phyloP scores from a whole-genome alignment of 2,888 invertebrate species.

The Pachycephus smyrnensis region DNA sequence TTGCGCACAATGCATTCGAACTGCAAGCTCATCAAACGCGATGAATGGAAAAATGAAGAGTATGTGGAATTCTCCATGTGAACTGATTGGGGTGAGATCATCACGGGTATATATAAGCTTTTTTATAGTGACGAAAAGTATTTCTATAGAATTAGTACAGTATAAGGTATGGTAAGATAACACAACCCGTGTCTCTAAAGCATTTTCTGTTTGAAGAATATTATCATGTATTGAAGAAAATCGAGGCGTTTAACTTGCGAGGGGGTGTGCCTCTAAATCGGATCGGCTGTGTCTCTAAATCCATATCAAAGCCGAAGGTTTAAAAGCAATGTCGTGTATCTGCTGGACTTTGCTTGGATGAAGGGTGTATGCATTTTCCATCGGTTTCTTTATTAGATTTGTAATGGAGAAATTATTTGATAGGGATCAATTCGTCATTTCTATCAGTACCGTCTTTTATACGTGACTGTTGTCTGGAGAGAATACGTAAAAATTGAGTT shows the following conservation, averaged over 20 bases:
- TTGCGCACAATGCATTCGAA: background rate
- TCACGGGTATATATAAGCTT: background rate
- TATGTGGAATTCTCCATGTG: background rate
- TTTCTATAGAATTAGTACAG: background rate
- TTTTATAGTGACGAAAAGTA: background rate
- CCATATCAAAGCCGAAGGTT: constrained; percentile 1
- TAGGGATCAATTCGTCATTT: background rate
- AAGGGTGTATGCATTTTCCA: background rate
- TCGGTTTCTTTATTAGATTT: background rate
- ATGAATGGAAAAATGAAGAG: background rate
- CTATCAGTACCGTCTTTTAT: background rate
- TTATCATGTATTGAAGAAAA: background rate
- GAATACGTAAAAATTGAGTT: background rate
- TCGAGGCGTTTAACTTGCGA: background rate
- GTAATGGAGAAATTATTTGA: background rate
- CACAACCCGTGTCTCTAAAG: background rate
- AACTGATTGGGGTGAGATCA: background rate
- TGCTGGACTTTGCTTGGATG: background rate
- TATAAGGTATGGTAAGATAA: background rate
- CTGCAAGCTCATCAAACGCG: background rate
- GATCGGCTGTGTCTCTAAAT: constrained; percentile 2
- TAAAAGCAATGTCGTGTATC: constrained; percentile 14
- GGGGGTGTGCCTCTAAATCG: background rate
- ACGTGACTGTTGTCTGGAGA: background rate
- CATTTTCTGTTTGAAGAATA: background rate